These are phyloP conservation scores for Gnathonemus echidnorhynchus DNA, from an alignment of 2,113 vertebrate genomes.

Conservation along the genomic window DNA sequence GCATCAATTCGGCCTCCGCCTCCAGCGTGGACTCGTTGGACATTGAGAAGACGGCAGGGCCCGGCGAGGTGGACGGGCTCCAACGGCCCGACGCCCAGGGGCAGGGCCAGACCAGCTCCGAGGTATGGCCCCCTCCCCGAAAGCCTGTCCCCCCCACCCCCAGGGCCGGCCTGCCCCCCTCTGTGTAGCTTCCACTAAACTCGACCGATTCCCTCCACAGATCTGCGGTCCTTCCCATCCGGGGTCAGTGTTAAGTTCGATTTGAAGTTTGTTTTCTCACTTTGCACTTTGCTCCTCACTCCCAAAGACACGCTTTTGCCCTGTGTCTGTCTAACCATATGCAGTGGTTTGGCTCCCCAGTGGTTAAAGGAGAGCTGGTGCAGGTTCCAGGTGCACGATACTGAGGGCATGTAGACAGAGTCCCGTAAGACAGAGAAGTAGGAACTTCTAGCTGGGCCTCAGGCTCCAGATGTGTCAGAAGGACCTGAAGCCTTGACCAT, in stretches of 20 bases:
- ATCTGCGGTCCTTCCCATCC: not conserved
- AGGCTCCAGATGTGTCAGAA: not conserved
- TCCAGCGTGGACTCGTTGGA: constrained; percentile 94
- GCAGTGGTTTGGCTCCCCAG: not conserved
- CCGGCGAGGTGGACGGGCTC: constrained; percentile 70
- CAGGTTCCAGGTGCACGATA: not conserved
- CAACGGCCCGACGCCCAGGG: constrained; percentile 23
- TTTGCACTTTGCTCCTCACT: not conserved
- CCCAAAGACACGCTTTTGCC: not conserved
- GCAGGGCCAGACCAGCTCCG: constrained; percentile 60
- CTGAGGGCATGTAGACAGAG: not conserved
- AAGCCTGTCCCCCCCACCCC: too few relatives aligned
- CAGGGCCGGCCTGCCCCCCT: not conserved
- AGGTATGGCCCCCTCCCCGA: constrained; percentile 61
- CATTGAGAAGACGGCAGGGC: constrained; percentile 71
- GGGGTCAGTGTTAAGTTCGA: not conserved
- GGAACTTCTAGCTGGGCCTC: not conserved
- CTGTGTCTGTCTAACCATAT: not conserved
- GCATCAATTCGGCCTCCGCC: constrained; percentile 56
- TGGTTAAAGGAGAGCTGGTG: not conserved
- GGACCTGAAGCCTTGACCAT: not conserved
- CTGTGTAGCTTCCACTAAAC: not conserved
- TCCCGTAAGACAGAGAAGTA: not conserved
- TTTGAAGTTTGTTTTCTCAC: not conserved
- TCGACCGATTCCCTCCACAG: not conserved